Percentiles rank a stretch among this genome's conserved stretches.
phyloP scores from a whole-genome alignment of 2,888 invertebrate genomes.

The Flexamia atlantica region DNA sequence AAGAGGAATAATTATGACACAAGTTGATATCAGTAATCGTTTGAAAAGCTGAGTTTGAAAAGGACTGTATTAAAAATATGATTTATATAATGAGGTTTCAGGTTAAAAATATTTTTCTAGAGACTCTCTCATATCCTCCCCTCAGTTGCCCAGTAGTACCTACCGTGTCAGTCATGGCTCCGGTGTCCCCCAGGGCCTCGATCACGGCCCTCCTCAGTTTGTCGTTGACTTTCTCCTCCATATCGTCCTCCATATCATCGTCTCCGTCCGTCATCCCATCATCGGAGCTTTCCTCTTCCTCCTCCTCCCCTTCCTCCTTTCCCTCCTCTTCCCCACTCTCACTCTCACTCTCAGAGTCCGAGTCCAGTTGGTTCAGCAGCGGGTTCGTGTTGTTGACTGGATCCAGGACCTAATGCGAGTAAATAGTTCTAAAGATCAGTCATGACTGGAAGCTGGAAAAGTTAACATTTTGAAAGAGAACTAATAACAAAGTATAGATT shows the following conservation, averaged over 20 bases:
- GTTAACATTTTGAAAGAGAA: too few species aligned
- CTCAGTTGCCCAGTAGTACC: not conserved
- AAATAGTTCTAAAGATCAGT: too few species aligned
- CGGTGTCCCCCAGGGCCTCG: conserved; percentile 20
- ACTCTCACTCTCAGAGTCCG: not conserved
- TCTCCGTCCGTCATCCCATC: conserved; percentile 36
- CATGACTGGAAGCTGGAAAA: too few species aligned
- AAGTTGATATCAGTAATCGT: too few species aligned
- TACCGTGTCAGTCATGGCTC: conserved; percentile 29
- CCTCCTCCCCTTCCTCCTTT: not conserved
- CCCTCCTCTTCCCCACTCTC: not conserved
- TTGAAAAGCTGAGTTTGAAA: too few species aligned
- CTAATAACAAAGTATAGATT: too few species aligned
- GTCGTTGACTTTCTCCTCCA: conserved; percentile 39
- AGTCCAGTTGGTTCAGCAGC: conserved; percentile 21
- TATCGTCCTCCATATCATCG: conserved; percentile 32
- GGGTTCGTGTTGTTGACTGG: conserved; percentile 27
- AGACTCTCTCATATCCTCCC: too few species aligned
- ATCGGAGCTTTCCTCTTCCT: conserved; percentile 43
- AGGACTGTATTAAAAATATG: too few species aligned
- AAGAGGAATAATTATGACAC: too few species aligned
- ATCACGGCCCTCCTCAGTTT: conserved; percentile 40
- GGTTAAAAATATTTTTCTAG: too few species aligned
- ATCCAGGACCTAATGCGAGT: conserved; percentile 6
- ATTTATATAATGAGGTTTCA: too few species aligned